Evolutionary conservation across 2,888 invertebrate genomes (phyloP), one percentile per base, ranked within the genome.

Genomic region (Trachelus tabidus): DNA sequence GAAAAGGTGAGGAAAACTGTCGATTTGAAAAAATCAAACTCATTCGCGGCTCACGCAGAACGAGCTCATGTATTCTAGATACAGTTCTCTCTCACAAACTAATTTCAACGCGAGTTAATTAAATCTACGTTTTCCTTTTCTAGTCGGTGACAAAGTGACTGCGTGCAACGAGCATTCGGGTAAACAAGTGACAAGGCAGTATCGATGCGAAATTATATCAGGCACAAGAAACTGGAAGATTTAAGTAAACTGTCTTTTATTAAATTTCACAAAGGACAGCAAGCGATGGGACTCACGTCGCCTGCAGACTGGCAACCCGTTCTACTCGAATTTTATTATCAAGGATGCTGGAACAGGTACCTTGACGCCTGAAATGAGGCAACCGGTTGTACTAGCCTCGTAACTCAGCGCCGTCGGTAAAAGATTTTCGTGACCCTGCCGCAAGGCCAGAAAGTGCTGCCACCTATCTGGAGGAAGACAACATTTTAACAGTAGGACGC

Each of bases 391-490:
- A 23, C 56, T 0, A 15, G 9, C 2, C 9, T 23, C 23, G 23
- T 56, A 56, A 56, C 56, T 56, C 56, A 23, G 56, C 56, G 6
- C 23, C 1, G 56, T 56, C 56, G 56, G 56, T 56, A 56, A 6
- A 23, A 56, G 56, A 56, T 56, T 56, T 15, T 56, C 6, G 9
- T 23, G 23, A 23, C 23, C 2, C 56, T 56, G 56, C 23, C 23
- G 56, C 15, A n/a, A 30, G 35, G 75, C 75, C 80, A 77, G 78
- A 69, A 77, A 74, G 81, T 83, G 82, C 80, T 82, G 84, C 82
- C 81, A 79, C 37, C 75, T 79, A 12, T 37, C 68, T 56, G 33
- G 76, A 56, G 77, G 77, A 73, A 76, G 76, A 68, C 33, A 75
- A 40, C 68, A 68, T 68, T 4, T 75, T 30, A 73, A 76, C 34